Percentiles rank a stretch among this genome's conserved stretches.
Conservation (phyloP, 2,113 vertebrate species). For the Elachura formosa region DNA sequence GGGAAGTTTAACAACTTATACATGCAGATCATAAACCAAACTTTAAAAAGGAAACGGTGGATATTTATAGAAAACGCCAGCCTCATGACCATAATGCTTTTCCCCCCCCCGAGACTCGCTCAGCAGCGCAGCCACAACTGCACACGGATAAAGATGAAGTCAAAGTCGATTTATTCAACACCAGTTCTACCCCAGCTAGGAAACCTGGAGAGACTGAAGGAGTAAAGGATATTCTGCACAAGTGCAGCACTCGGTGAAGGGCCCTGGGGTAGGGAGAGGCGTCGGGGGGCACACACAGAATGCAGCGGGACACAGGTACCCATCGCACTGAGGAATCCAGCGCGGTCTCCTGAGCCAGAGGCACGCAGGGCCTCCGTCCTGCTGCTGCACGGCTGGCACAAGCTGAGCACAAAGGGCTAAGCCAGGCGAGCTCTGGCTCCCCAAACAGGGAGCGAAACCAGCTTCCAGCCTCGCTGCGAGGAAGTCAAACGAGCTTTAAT, state of each 20-base stretch:
- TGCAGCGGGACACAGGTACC: rapidly evolving
- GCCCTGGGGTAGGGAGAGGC: not conserved
- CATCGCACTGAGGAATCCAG: too few relatives aligned
- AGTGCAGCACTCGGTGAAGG: not conserved
- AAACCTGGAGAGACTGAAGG: not conserved
- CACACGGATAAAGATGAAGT: not conserved
- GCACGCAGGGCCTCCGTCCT: too few relatives aligned
- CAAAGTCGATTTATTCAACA: not conserved
- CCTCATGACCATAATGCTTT: not conserved
- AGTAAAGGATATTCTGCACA: not conserved
- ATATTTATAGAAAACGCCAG: not conserved
- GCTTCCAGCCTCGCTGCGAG: slow-evolving; percentile 74
- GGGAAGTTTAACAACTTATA: not conserved
- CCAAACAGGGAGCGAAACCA: slow-evolving; percentile 79
- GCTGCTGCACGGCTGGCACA: slow-evolving; percentile 85
- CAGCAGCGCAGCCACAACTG: not conserved
- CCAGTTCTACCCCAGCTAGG: not conserved
- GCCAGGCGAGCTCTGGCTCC: slow-evolving; percentile 75
- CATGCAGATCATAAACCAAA: not conserved
- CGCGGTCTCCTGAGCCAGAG: too few relatives aligned
- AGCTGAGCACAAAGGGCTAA: slow-evolving; percentile 81
- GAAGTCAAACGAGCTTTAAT: slow-evolving; percentile 92
- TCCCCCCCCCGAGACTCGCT: not conserved
- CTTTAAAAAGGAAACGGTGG: not conserved
- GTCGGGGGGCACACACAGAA: not conserved